Conservation (phyloP, 2,113 vertebrate species). For the Trematomus loennbergii region DNA sequence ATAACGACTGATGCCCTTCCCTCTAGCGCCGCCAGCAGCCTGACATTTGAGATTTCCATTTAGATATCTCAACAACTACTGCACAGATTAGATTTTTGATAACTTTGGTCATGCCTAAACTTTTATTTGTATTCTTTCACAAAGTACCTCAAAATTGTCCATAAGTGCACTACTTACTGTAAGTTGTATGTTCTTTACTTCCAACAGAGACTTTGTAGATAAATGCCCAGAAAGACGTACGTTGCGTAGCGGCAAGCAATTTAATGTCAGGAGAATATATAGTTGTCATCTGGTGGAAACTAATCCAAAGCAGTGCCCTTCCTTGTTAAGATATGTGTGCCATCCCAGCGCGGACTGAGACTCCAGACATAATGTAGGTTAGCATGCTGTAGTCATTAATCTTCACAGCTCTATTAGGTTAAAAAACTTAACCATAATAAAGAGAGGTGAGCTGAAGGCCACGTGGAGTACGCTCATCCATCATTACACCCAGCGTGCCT, state of each 20-base stretch:
- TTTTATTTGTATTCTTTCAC: too few species aligned
- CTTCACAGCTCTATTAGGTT: constrained; percentile 16
- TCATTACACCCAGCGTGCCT: constrained; percentile 8
- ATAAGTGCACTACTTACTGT: too few species aligned
- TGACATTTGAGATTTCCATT: background rate
- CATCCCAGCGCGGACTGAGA: background rate
- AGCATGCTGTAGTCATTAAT: constrained; percentile 30
- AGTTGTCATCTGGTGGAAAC: background rate
- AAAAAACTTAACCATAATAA: constrained; percentile 12
- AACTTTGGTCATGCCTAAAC: too few species aligned
- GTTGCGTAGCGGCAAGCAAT: background rate
- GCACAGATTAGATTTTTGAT: too few species aligned
- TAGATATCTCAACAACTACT: background rate
- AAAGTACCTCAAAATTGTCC: background rate
- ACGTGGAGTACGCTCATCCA: background rate
- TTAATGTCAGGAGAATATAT: too few species aligned
- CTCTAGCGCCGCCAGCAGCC: background rate
- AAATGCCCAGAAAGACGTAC: background rate
- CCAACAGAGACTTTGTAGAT: background rate
- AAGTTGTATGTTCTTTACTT: background rate
- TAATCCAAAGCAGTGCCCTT: background rate
- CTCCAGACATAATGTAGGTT: constrained; percentile 5
- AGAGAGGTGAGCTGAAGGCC: constrained; percentile 33
- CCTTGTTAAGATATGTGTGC: background rate
- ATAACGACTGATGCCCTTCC: background rate